Evolutionary conservation across 2,888 invertebrate genomes (phyloP).

Genomic region (Caenorhabditis drosophilae): DNA sequence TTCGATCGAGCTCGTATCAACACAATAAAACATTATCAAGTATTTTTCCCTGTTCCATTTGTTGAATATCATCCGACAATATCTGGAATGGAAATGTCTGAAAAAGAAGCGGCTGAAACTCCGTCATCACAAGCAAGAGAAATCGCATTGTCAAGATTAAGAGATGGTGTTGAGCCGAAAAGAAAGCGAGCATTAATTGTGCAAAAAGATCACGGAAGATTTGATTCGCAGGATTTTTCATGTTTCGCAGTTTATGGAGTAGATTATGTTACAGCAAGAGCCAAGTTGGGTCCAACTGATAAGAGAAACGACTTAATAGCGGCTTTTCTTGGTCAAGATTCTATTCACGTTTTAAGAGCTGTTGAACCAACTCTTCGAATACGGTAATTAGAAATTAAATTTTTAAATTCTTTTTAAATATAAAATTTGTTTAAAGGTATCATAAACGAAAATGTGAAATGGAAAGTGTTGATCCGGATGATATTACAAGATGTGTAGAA

Average conservation of each 20-base stretch:
- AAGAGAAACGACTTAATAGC: conserved; percentile 54
- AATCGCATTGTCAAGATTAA: conserved; percentile 41
- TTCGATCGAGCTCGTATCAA: conserved; percentile 93
- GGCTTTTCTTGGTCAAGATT: conserved; percentile 58
- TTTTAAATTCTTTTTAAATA: neutral
- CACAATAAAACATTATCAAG: conserved; percentile 84
- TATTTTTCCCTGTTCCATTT: conserved; percentile 90
- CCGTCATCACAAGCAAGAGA: conserved; percentile 40
- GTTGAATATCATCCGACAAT: conserved; percentile 81
- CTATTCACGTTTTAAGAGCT: conserved; percentile 62
- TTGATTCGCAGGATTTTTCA: conserved; percentile 79
- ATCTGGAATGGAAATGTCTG: conserved; percentile 62
- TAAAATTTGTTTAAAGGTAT: conserved; percentile 40
- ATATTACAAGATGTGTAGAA: conserved; percentile 55
- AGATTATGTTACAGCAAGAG: conserved; percentile 75
- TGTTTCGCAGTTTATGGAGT: conserved; percentile 83
- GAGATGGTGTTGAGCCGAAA: conserved; percentile 50
- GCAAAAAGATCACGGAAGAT: conserved; percentile 71
- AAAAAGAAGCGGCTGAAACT: conserved; percentile 36
- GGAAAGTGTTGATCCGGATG: conserved; percentile 51
- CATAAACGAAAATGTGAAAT: conserved; percentile 55
- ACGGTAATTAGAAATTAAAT: conserved; percentile 32
- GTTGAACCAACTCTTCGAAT: conserved; percentile 64
- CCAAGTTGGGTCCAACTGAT: conserved; percentile 33
- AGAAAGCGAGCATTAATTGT: conserved; percentile 49